Conservation (phyloP, 2,113 vertebrate species). For the Macaca mulatta region DNA sequence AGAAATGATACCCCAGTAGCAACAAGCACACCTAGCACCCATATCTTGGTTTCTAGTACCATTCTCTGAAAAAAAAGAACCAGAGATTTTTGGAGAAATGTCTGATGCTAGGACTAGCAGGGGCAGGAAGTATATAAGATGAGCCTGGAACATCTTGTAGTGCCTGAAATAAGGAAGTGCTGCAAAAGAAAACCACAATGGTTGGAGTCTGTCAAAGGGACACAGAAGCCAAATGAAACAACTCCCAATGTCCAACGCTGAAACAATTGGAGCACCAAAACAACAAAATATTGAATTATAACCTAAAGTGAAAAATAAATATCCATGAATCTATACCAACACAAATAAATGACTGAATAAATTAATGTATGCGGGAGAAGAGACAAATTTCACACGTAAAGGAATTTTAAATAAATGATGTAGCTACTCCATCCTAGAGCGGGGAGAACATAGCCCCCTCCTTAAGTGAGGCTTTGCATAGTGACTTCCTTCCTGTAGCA, state of each 20-base stretch:
- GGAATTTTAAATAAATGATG: neutral
- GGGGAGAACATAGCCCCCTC: no score
- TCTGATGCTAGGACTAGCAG: neutral
- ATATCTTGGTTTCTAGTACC: neutral
- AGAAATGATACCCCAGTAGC: neutral
- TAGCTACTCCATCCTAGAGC: neutral
- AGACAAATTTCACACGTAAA: neutral
- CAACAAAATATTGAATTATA: neutral
- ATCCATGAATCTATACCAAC: no score
- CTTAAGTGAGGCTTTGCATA: no score
- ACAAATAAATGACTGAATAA: neutral
- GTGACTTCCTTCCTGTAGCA: neutral
- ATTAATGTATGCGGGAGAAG: neutral
- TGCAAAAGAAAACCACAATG: neutral
- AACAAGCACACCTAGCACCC: neutral
- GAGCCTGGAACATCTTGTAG: neutral
- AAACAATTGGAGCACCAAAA: neutral
- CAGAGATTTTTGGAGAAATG: neutral
- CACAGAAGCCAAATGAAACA: neutral
- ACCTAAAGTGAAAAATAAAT: neutral
- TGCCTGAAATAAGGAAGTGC: neutral
- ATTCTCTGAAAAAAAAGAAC: neutral
- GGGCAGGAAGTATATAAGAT: neutral
- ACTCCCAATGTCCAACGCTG: neutral
- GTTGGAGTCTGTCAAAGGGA: neutral